These are phyloP conservation scores for Sipha maydis DNA, from an alignment of 2,888 invertebrate genomes.

Conservation along the genomic window DNA sequence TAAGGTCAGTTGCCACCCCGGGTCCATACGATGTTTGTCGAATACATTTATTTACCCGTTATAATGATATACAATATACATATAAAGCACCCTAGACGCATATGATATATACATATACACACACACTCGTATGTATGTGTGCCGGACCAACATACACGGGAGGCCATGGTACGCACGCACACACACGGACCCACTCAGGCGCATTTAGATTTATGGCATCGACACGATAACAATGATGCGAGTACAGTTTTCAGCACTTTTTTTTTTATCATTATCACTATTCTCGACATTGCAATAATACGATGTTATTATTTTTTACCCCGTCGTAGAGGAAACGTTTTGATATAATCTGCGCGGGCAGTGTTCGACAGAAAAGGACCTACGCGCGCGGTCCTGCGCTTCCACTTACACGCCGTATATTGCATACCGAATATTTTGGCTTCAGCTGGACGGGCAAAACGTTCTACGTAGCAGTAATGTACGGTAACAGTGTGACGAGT, in stretches of 20 bases:
- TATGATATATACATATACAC: background rate
- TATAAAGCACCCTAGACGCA: background rate
- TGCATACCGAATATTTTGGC: too few relatives aligned
- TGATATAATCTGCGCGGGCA: background rate
- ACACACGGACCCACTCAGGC: background rate
- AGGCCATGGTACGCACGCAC: background rate
- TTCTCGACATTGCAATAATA: background rate
- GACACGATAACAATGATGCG: background rate
- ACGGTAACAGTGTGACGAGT: too few relatives aligned
- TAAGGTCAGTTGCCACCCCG: too few relatives aligned
- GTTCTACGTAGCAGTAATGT: too few relatives aligned
- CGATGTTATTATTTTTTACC: background rate
- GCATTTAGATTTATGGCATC: constrained; percentile 43
- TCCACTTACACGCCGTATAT: background rate
- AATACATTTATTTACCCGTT: too few relatives aligned
- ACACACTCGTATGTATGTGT: background rate
- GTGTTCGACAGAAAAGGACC: background rate
- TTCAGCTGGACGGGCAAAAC: too few relatives aligned
- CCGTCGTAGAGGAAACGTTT: background rate
- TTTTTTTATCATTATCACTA: background rate
- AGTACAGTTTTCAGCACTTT: background rate
- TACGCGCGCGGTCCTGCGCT: background rate
- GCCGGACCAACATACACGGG: background rate
- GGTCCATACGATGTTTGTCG: background rate
- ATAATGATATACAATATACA: background rate